These are phyloP conservation scores for Fistularia commersonii DNA, from an alignment of 2,797 vertebrate species.

Conservation along the genomic window DNA sequence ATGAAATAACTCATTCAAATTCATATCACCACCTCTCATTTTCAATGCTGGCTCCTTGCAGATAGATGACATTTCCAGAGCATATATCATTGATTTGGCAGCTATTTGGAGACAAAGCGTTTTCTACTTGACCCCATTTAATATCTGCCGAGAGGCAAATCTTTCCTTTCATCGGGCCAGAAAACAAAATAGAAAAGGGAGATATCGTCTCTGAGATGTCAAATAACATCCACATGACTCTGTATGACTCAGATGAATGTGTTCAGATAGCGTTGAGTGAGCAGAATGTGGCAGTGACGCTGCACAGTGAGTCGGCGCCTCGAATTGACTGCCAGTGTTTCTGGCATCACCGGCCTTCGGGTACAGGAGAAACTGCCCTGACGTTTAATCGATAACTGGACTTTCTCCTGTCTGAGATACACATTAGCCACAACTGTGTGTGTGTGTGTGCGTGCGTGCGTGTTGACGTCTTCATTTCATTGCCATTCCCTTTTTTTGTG, in stretches of 20 bases:
- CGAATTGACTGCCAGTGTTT: slow-evolving; percentile 17
- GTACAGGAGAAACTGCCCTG: slow-evolving; percentile 23
- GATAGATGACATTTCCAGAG: slow-evolving; percentile 27
- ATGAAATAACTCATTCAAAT: slow-evolving; percentile 41
- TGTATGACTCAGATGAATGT: slow-evolving; percentile 42
- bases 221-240: slow-evolving; percentile 22
- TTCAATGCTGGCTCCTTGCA: slow-evolving; percentile 32
- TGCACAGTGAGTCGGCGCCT: slow-evolving; percentile 35
- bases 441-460: too few species aligned
- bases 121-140: slow-evolving; percentile 37
- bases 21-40: slow-evolving; percentile 30
- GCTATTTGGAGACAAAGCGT: slow-evolving; percentile 18
- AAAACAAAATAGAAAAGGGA: slow-evolving; percentile 29
- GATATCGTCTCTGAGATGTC: slow-evolving; percentile 29
- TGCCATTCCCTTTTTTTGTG: too few species aligned
- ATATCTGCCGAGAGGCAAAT: slow-evolving; percentile 15
- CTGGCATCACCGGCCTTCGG: slow-evolving; percentile 27
- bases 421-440: slow-evolving; percentile 26
- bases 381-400: slow-evolving; percentile 65
- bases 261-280: slow-evolving; percentile 29
- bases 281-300: slow-evolving; percentile 18
- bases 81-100: slow-evolving; percentile 40
- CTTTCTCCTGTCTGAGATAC: slow-evolving; percentile 30
- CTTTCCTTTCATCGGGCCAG: slow-evolving; percentile 28
- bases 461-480: too few species aligned